These are phyloP conservation scores for Aporrectodea caliginosa DNA, from an alignment of 1,140 invertebrate genomes.

Conservation along the genomic window DNA sequence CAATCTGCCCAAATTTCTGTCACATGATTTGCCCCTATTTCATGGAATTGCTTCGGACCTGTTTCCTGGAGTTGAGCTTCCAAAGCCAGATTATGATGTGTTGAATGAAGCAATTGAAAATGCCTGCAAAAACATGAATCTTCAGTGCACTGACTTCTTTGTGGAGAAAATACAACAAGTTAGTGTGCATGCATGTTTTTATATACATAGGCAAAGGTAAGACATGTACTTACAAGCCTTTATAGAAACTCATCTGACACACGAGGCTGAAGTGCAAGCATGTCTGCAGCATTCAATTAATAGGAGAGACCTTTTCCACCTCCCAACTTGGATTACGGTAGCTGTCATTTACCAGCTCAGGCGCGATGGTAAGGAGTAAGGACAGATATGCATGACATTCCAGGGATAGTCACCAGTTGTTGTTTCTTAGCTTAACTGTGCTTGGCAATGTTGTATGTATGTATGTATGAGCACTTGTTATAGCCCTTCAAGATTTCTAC, in stretches of 20 bases:
- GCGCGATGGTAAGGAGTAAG: too few relatives aligned
- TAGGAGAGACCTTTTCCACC: too few relatives aligned
- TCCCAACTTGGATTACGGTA: too few relatives aligned
- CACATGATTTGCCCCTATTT: slow-evolving; percentile 82
- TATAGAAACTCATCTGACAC: too few relatives aligned
- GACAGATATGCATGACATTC: too few relatives aligned
- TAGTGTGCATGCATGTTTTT: background rate
- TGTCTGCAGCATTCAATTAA: slow-evolving; percentile 57
- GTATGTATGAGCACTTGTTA: too few relatives aligned
- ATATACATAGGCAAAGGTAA: background rate
- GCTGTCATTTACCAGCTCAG: too few relatives aligned
- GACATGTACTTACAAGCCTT: background rate
- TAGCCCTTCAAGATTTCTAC: too few relatives aligned
- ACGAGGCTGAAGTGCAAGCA: slow-evolving; percentile 49
- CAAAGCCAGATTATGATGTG: slow-evolving; percentile 67
- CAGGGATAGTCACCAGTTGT: too few relatives aligned
- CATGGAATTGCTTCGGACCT: slow-evolving; percentile 87
- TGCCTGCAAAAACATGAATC: slow-evolving; percentile 69
- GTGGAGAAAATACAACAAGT: slow-evolving; percentile 81
- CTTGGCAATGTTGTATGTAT: too few relatives aligned
- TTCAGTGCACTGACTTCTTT: slow-evolving; percentile 78
- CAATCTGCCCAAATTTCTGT: slow-evolving; percentile 85
- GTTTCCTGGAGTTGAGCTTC: slow-evolving; percentile 75
- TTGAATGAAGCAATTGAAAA: slow-evolving; percentile 62
- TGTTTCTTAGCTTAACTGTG: too few relatives aligned